Base-by-base conservation (phyloP, 1,140 invertebrate species). In the Colletes latitarsis region DNA sequence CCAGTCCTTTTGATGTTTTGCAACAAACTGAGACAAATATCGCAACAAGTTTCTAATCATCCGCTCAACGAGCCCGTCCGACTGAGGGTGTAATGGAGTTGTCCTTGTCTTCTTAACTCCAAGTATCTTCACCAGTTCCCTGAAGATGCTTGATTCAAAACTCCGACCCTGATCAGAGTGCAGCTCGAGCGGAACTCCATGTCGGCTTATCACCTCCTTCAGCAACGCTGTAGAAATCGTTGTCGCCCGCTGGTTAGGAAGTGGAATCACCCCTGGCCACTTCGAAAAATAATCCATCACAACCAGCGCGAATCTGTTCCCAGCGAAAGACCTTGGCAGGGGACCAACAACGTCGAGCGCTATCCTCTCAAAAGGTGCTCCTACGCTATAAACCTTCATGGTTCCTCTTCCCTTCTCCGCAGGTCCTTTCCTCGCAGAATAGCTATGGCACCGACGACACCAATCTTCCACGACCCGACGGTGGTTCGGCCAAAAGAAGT, bases 261-360 rank as follows among this genome's bases (percentile, higher is more conserved):
- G 4, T 6, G 43, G 6, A 49, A 67, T 19, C 8, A 67, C 19
- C 8, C n/a, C 46, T 12, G 64, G 64, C 64, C 64, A 67, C 39
- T 67, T 67, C 43, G 64, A 49, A n/a, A 67, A 67, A 19, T 67
- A 49, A 52, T 67, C 64, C 17, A 49, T 43, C 6, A 69, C 49
- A 14, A 69, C 67, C 12, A 69, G 6, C 39, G 39, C 39, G 8
- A 6, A 43, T 46, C 14, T 64, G 17, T 64, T 64, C 4, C 63
- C 63, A 17, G 63, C 12, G 14, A 14, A 5, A 46, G 67, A 39
- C n/a, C 17, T 69, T 4, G 67, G 49, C 4, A 69, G 21, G 8
- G 21, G 67, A 19, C 39, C 63, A 1, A 67, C 68, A 55, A 70
- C 30, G 19, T 55, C 68, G 8, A 70, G 19, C 14, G 21, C 53